These are phyloP conservation scores for Onthophagus sagittarius DNA, from an alignment of 2,888 invertebrate species.

Conservation along the genomic window DNA sequence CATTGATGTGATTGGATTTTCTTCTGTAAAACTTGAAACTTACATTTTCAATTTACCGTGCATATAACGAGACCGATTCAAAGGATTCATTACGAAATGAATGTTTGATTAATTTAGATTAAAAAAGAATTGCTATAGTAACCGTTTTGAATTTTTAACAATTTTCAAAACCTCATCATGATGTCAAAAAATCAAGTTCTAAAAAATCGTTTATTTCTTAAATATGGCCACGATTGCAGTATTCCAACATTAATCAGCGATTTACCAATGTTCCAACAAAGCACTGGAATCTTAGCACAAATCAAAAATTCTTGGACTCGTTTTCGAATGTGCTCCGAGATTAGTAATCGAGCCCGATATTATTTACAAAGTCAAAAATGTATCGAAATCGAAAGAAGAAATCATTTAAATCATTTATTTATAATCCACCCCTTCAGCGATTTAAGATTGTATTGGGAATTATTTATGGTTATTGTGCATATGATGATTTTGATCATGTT, in stretches of 20 bases:
- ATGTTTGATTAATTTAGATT: no score
- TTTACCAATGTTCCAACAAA: slow-evolving; percentile 20
- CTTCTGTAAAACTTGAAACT: no score
- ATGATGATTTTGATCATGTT: slow-evolving; percentile 19
- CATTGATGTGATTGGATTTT: no score
- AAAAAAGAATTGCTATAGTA: not conserved
- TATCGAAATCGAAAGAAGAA: slow-evolving; percentile 27
- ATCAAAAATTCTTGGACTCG: slow-evolving; percentile 19
- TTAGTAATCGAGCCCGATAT: slow-evolving; percentile 26
- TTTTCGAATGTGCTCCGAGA: slow-evolving; percentile 26
- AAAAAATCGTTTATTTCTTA: slow-evolving; percentile 3
- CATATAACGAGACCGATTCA: no score
- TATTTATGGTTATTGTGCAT: slow-evolving; percentile 19
- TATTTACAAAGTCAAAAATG: slow-evolving; percentile 30
- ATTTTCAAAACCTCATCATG: not conserved
- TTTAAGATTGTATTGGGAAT: slow-evolving; percentile 27
- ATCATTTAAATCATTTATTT: slow-evolving; percentile 23
- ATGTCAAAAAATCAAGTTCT: not conserved
- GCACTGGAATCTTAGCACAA: slow-evolving; percentile 17
- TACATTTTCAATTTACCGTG: no score
- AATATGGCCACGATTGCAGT: slow-evolving; percentile 23
- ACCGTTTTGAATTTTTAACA: not conserved
- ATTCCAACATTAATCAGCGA: slow-evolving; percentile 17
- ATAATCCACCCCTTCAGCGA: slow-evolving; percentile 31
- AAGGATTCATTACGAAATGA: no score